Evolutionary conservation across 2,113 vertebrate genomes (phyloP), one percentile per base, ranked within the genome.

Genomic region (Glaucomys volans): DNA sequence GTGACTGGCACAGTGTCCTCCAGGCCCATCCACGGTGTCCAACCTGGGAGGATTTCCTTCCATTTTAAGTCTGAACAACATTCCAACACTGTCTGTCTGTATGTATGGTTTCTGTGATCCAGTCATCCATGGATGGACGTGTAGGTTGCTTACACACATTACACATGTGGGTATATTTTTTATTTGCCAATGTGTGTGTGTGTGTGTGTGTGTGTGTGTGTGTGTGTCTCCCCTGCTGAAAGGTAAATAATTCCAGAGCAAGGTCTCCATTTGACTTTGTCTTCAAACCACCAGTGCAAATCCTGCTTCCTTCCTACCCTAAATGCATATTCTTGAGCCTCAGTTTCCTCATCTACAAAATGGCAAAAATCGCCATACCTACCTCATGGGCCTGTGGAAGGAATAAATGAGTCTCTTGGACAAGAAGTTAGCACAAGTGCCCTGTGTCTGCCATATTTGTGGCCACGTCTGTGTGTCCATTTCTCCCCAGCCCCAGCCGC

Each of bases 401-500:
- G 18, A 76, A 28, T 26, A 47, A 64, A 40, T 52, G 17, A 75
- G 50, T 28, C 62, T 66, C 42, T 81, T 16, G 54, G 5, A 12
- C 2, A 35, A 64, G 57, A 88, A 9, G 8, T 22, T 24, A 5
- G 9, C 13, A 16, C n/a, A 64, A 18, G 42, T 14, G 20, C 54
- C 54, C 20, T 47, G 57, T 62, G 59, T 26, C 10, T 62, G 1
- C 28, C n/a, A 4, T 32, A 17, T 10, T 8, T 24, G 4, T 28
- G 35, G 42, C 7, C 18, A 4, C 5, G 20, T 26, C 37, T 24
- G 1, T 24, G 1, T 0, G 16, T 30, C 18, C 72, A 1, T 28
- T 87, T 87, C 57, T 83, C 18, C 64, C 54, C 13, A 47, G 62
- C 28, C 40, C 14, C 37, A 44, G 80, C 30, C 40, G 11, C 42